Evolutionary conservation across 64 coral and sea anemone genomes (phyloP).

Genomic region (Pocillopora verrucosa): DNA sequence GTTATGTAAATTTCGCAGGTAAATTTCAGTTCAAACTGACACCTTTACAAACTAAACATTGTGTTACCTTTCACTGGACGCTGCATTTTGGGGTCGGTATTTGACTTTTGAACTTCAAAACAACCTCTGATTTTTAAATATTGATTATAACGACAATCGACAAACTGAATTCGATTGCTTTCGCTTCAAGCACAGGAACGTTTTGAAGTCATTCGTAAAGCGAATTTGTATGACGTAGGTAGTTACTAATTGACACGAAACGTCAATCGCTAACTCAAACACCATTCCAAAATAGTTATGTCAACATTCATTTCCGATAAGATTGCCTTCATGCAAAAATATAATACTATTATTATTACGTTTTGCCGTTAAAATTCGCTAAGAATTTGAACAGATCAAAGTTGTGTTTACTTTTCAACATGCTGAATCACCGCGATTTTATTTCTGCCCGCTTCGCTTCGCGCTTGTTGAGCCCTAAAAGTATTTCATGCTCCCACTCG

Average conservation of each 20-base stretch:
- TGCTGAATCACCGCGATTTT: not conserved
- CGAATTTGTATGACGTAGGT: not conserved
- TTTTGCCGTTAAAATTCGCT: not conserved
- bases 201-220: not conserved
- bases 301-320: constrained; percentile 4
- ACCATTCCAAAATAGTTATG: not conserved
- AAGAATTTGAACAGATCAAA: not conserved
- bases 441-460: not conserved
- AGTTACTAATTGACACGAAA: constrained; percentile 10
- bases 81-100: not conserved
- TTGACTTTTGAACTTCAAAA: not conserved
- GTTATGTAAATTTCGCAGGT: constrained; percentile 18
- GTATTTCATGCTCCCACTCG: not conserved
- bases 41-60: not conserved
- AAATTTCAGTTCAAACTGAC: constrained; percentile 3
- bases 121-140: not conserved
- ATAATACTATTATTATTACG: not conserved
- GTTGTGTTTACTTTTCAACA: not conserved
- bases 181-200: not conserved
- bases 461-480: not conserved
- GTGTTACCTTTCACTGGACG: not conserved
- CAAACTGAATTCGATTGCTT: not conserved
- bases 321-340: not conserved
- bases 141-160: not conserved
- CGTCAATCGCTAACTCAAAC: constrained; percentile 12